Percentiles rank a stretch among this genome's conserved stretches.
Evolutionary conservation across 2,797 vertebrate genomes (phyloP).

Genomic region (Spinus olivaceus): DNA sequence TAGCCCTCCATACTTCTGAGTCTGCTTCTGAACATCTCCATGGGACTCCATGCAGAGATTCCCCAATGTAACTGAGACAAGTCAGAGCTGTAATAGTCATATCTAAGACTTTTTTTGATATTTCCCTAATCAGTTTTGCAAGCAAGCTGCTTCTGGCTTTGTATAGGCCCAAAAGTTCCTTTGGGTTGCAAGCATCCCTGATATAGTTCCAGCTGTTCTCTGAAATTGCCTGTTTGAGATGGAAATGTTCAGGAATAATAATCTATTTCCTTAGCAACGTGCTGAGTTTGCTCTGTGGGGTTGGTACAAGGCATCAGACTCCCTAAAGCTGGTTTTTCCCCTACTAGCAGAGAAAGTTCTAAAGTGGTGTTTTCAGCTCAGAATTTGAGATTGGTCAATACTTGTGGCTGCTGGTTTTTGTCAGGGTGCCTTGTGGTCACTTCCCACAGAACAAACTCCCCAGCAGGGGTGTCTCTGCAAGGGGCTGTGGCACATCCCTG

Average conservation of each 20-base stretch:
- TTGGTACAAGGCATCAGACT: background rate
- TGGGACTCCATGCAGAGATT: background rate
- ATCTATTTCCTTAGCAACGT: background rate
- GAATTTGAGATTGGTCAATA: background rate
- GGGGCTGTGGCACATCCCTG: background rate
- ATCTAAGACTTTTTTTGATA: background rate
- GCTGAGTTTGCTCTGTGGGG: background rate
- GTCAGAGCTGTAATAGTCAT: background rate
- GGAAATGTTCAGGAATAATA: background rate
- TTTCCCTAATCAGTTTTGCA: background rate
- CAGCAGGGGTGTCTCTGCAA: rapidly evolving
- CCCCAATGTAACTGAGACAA: background rate
- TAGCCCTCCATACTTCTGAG: background rate
- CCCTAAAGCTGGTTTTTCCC: background rate
- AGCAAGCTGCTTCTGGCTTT: background rate
- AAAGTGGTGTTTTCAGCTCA: background rate
- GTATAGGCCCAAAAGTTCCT: background rate
- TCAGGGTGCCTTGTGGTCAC: background rate
- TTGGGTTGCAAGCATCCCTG: background rate
- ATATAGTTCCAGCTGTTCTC: background rate
- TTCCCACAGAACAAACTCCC: background rate
- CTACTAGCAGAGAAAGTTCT: background rate
- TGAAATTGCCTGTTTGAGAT: background rate
- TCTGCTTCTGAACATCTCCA: background rate
- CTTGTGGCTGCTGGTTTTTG: background rate